phyloP scores from a whole-genome alignment of 2,797 vertebrate genomes.

The Hozukius guyotensis region DNA sequence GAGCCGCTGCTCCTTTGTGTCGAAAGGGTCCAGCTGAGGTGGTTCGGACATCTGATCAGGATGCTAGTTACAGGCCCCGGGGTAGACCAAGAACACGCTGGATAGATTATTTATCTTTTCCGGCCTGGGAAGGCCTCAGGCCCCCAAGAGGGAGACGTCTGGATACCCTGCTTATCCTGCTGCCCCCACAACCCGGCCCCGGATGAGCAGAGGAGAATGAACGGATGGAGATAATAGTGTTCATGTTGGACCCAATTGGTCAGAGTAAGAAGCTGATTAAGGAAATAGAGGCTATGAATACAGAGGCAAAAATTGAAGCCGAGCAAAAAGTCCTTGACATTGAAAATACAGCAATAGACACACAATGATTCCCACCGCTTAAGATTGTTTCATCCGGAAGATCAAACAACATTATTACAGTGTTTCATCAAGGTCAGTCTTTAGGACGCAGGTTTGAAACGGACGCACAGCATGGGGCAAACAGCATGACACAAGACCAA shows the following conservation, averaged over 20 bases:
- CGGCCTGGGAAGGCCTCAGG: no score
- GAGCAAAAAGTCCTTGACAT: background rate
- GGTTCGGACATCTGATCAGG: background rate
- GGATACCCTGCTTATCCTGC: background rate
- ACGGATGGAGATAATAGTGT: background rate
- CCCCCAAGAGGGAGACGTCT: background rate
- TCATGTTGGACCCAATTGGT: background rate
- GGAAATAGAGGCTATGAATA: background rate
- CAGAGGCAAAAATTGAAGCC: background rate
- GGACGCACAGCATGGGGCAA: slow-evolving; percentile 4
- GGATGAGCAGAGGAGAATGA: background rate
- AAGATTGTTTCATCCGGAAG: background rate
- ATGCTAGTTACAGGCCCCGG: background rate
- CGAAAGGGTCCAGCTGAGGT: background rate
- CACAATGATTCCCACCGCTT: background rate
- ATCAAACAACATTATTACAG: background rate
- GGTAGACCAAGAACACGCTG: background rate
- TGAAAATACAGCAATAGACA: background rate
- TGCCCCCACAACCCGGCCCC: no score
- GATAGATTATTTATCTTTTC: background rate
- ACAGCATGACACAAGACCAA: background rate
- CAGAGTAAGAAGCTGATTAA: background rate
- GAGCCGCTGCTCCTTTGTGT: background rate
- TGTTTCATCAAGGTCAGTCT: slow-evolving; percentile 32
- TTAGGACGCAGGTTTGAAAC: background rate